Percentiles rank a stretch among this genome's conserved stretches.
Evolutionary conservation across 2,113 vertebrate genomes (phyloP).

Genomic region (Erpornis zantholeuca): DNA sequence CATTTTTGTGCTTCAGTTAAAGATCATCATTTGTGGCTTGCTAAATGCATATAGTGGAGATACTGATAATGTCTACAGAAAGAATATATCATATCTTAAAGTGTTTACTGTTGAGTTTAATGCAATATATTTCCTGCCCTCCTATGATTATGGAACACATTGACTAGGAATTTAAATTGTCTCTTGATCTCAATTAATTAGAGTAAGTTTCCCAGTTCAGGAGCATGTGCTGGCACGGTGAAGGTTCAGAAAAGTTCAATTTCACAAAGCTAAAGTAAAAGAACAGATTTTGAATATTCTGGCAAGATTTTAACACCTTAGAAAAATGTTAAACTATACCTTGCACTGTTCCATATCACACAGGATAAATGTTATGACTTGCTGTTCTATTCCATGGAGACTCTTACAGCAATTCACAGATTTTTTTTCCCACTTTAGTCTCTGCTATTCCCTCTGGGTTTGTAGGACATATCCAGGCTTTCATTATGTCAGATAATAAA

Average conservation of each 20-base stretch:
- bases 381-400: background rate
- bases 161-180: background rate
- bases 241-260: background rate
- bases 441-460: background rate
- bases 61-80: background rate
- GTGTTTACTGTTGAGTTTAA: background rate
- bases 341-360: background rate
- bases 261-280: background rate
- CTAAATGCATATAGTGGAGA: background rate
- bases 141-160: background rate
- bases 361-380: background rate
- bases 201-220: background rate
- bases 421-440: background rate
- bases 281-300: background rate
- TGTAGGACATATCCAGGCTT: background rate
- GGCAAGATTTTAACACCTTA: background rate
- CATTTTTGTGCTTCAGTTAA: background rate
- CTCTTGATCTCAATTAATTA: background rate
- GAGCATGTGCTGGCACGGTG: background rate
- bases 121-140: background rate
- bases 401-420: background rate
- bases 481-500: background rate
- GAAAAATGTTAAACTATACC: background rate
- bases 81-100: background rate
- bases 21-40: background rate